Conservation (phyloP, 2,113 vertebrate genomes). For the Cranoglanis bouderius region DNA sequence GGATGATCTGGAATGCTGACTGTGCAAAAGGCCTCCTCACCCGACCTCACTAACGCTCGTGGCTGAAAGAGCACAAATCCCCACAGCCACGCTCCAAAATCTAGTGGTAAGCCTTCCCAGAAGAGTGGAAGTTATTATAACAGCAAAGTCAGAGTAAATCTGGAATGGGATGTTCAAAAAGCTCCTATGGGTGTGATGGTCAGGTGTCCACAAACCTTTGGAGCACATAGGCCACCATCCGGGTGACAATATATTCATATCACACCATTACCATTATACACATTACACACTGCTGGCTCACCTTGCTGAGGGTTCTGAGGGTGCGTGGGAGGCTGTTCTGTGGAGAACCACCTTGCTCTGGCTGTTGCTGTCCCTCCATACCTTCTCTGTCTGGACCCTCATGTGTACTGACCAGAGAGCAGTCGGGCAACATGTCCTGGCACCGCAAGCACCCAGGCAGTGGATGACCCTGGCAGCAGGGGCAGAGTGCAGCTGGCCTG, state of each 20-base stretch:
- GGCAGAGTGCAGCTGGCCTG: slow-evolving; percentile 68
- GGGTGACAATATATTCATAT: background rate
- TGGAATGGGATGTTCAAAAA: background rate
- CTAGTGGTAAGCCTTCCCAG: background rate
- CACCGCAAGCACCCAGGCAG: slow-evolving; percentile 82
- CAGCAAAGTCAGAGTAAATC: background rate
- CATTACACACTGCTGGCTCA: background rate
- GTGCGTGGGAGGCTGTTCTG: slow-evolving; percentile 77
- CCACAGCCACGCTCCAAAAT: background rate
- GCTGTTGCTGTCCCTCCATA: slow-evolving; percentile 60
- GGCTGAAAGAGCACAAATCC: too few relatives aligned
- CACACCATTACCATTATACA: too few relatives aligned
- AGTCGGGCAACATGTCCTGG: slow-evolving; percentile 73
- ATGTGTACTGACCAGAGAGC: slow-evolving; percentile 63
- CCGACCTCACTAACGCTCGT: background rate
- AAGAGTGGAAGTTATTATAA: background rate
- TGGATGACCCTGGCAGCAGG: slow-evolving; percentile 81
- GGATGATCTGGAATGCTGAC: too few relatives aligned
- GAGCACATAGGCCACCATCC: background rate
- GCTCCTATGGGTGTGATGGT: background rate
- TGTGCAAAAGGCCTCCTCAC: background rate
- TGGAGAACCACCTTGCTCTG: slow-evolving; percentile 66
- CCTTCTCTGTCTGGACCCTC: slow-evolving; percentile 66
- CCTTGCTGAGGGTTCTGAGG: slow-evolving; percentile 86
- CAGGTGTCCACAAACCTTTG: background rate